phyloP scores from a whole-genome alignment of 2,888 invertebrate genomes.

The Doris montereyensis region DNA sequence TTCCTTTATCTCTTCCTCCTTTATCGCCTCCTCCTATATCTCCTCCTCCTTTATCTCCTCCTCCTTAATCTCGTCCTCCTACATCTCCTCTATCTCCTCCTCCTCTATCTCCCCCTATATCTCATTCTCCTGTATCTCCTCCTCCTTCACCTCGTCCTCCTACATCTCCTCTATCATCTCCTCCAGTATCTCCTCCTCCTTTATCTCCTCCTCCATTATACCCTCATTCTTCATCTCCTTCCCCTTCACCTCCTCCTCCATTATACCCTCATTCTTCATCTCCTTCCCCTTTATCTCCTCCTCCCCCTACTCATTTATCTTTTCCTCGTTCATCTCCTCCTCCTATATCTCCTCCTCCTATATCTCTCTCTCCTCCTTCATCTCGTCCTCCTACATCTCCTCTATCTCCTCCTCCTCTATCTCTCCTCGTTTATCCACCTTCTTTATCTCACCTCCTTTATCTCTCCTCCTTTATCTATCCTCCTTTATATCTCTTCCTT shows the following conservation, averaged over 20 bases:
- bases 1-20: neutral
- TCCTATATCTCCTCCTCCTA: too few species aligned
- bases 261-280: neutral
- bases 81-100: too few species aligned
- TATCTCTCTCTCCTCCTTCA: too few species aligned
- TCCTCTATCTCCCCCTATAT: too few species aligned
- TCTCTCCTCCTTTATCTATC: neutral
- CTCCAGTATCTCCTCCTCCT: neutral
- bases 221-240: neutral
- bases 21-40: neutral
- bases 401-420: neutral
- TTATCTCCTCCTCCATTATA: neutral
- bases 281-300: too few species aligned
- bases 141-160: neutral
- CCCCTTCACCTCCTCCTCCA: neutral
- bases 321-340: too few species aligned
- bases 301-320: too few species aligned
- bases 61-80: too few species aligned
- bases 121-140: too few species aligned
- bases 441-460: neutral
- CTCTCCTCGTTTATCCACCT: neutral
- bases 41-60: too few species aligned
- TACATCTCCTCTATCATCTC: neutral
- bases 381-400: neutral
- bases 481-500: neutral